A percentile compares a stretch with the other conserved stretches of the same genome.
Conservation (phyloP, 2,797 vertebrate genomes). For the Semotilus atromaculatus region DNA sequence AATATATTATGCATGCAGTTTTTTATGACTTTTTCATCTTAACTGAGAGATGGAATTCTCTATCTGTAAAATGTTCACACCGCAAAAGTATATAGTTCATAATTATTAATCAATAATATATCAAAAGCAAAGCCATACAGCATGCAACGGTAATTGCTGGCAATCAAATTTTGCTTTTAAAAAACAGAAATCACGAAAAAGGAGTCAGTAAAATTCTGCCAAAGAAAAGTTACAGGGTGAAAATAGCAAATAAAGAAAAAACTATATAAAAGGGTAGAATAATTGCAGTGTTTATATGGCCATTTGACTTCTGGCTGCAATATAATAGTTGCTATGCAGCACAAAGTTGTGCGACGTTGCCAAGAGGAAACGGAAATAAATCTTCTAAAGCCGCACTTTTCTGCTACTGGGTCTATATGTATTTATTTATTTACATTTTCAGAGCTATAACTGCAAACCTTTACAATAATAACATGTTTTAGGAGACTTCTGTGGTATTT, state of each 20-base stretch:
- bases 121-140: too few relatives aligned
- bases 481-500: neutral
- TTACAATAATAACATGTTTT: too few relatives aligned
- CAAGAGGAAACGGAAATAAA: constrained; percentile 58
- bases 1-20: neutral
- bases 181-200: neutral
- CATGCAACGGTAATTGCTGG: neutral
- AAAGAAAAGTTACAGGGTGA: neutral
- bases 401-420: neutral
- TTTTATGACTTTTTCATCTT: neutral
- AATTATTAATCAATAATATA: neutral
- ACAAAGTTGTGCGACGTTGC: constrained; percentile 27
- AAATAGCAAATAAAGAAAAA: neutral
- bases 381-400: neutral
- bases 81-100: too few relatives aligned
- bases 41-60: neutral
- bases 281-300: neutral
- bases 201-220: neutral
- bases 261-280: too few relatives aligned
- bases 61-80: neutral
- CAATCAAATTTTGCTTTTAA: neutral
- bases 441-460: neutral
- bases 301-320: neutral
- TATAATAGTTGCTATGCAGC: constrained; percentile 51
- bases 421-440: neutral